Base-by-base conservation (phyloP, 2,113 vertebrate species). In the Panthera tigris region DNA sequence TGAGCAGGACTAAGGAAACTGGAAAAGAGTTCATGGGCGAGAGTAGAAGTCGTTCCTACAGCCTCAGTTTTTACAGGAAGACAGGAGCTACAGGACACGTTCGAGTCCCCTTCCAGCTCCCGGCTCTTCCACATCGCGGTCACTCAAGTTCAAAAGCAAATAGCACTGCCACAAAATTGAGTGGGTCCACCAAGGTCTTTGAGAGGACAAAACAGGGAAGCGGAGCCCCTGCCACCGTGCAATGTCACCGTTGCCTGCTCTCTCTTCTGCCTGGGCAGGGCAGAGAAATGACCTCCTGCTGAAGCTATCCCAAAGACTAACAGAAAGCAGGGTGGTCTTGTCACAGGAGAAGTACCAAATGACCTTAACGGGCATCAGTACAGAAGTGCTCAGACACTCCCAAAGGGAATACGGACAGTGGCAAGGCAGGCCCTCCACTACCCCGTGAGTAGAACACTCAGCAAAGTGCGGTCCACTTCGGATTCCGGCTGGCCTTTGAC, bases 121-220 rank as follows among this genome's bases (percentile, higher is more conserved):
- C 45, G 13, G 16, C 9, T 65, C 69, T 69, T 8, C 1, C 5
- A 27, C n/a, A 57, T 48, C 15, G 31, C 14, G 9, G 8, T 55
- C 29, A 39, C 25, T 93, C 55, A 93, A 9, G 13, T 55, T 91
- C 45, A 90, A 83, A 87, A 79, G 29, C n/a, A 39, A 83, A 88
- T 6, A 84, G 33, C 11, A 21, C 0, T 16, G 15, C 23, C 33
- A 87, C 71, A 82, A 66, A 76, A 21, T 4, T 41, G 45, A 78
- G 19, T 41, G 11, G 21, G 71, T 92, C 69, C 68, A 13, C 31
- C 29, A 73, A 13, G 25, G 7, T 45, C 31, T 79, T 12, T 3
- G 41, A 63, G 15, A 48, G 2, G 4, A 4, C 33, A 29, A 7
- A 55, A 19, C 3, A 68, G 69, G 23, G 13, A 19, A 73, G 19